Evolutionary conservation across 2,113 vertebrate species (phyloP).

Genomic region (Bettongia penicillata): DNA sequence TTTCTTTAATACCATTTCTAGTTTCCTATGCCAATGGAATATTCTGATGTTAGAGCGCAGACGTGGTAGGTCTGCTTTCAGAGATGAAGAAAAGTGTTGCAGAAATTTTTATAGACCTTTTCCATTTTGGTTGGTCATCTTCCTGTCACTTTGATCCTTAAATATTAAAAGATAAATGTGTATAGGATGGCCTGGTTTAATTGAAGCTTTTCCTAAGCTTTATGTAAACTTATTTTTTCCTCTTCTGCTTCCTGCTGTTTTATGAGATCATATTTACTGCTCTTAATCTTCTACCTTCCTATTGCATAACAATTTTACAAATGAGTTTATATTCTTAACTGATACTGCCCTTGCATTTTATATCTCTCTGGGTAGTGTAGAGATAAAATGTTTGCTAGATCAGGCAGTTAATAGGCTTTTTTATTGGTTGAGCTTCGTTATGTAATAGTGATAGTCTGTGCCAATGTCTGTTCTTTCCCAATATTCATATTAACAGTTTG

Average conservation of each 20-base stretch:
- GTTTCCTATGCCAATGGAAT: background rate
- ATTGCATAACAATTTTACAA: background rate
- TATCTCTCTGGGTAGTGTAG: background rate
- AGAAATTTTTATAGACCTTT: background rate
- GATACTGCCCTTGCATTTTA: background rate
- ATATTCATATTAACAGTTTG: background rate
- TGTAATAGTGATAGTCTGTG: background rate
- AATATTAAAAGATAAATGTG: background rate
- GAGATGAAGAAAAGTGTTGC: background rate
- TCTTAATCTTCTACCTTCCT: background rate
- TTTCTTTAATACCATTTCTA: background rate
- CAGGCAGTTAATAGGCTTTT: background rate
- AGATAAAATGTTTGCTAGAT: background rate
- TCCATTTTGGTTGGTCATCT: background rate
- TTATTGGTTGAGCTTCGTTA: background rate
- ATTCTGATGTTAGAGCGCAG: background rate
- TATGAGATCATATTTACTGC: background rate
- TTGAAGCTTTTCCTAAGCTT: background rate
- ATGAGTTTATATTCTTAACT: background rate
- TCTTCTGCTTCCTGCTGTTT: background rate
- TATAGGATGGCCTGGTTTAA: background rate
- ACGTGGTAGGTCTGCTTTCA: background rate
- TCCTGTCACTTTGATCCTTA: background rate
- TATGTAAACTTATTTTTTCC: background rate
- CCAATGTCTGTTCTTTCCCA: background rate